These are phyloP conservation scores for Adrianichthys oophorus DNA, from an alignment of 2,797 vertebrate species.

Conservation along the genomic window DNA sequence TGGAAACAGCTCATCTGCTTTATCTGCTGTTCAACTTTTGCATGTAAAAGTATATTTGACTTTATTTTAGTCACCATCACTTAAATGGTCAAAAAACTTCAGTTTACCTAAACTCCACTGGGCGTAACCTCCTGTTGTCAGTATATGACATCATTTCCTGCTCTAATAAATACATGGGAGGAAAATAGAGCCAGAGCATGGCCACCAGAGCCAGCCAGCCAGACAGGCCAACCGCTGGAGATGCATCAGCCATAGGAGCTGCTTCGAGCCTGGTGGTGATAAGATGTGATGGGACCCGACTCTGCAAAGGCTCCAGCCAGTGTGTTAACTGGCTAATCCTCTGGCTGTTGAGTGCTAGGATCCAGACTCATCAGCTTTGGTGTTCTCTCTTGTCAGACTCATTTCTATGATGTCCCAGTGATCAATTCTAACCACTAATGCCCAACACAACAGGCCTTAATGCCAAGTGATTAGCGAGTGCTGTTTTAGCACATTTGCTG, in stretches of 20 bases:
- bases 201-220: slow-evolving; percentile 35
- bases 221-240: slow-evolving; percentile 45
- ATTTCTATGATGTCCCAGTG: slow-evolving; percentile 79
- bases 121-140: neutral
- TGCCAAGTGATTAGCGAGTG: slow-evolving; percentile 81
- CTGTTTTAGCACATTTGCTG: slow-evolving; percentile 82
- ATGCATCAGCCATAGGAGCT: slow-evolving; percentile 56
- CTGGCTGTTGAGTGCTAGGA: slow-evolving; percentile 72
- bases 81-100: neutral
- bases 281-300: slow-evolving; percentile 72
- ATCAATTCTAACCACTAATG: slow-evolving; percentile 82
- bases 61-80: slow-evolving; percentile 1
- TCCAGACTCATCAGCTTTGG: slow-evolving; percentile 82
- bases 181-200: slow-evolving; percentile 45
- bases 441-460: slow-evolving; percentile 83
- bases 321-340: slow-evolving; percentile 79
- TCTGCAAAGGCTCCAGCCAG: slow-evolving; percentile 66
- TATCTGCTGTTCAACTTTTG: neutral
- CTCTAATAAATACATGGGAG: slow-evolving; percentile 27
- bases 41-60: neutral
- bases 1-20: neutral
- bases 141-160: slow-evolving; percentile 30
- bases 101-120: neutral
- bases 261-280: slow-evolving; percentile 65
- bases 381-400: slow-evolving; percentile 79